phyloP scores from a whole-genome alignment of 2,113 vertebrate genomes.

The Lagopus leucura region DNA sequence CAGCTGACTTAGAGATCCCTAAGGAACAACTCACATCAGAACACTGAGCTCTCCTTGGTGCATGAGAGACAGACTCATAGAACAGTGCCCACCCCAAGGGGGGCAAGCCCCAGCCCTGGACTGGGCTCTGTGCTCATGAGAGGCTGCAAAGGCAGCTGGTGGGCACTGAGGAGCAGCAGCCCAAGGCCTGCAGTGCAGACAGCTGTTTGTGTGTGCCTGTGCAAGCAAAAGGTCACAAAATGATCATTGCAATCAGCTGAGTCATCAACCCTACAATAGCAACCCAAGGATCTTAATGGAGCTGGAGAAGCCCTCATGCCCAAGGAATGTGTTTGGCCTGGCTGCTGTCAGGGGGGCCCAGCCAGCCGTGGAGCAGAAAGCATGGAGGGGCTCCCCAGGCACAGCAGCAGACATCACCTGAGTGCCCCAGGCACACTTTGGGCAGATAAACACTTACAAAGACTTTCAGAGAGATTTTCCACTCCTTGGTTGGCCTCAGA shows the following conservation, averaged over 20 bases:
- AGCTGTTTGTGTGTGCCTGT: neutral
- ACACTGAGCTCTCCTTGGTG: neutral
- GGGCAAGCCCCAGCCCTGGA: neutral
- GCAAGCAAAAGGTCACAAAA: slow-evolving; percentile 45
- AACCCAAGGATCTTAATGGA: neutral
- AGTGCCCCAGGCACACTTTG: neutral
- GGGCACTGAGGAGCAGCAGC: neutral
- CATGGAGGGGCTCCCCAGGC: neutral
- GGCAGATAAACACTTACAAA: neutral
- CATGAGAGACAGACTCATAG: neutral
- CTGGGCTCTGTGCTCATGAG: neutral
- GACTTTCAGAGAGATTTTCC: neutral
- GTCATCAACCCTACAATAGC: neutral
- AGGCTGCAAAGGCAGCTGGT: neutral
- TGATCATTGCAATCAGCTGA: neutral
- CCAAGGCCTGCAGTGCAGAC: neutral
- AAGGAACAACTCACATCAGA: accelerated
- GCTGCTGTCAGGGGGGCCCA: neutral
- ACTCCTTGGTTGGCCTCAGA: neutral
- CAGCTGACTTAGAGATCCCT: neutral
- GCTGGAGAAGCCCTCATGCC: neutral
- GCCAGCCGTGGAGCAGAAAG: neutral
- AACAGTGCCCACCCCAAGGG: neutral
- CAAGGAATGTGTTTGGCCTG: neutral
- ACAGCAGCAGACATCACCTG: neutral